A percentile compares a stretch with the other conserved stretches of the same genome.
Evolutionary conservation across 2,888 invertebrate species (phyloP).

Genomic region (Caenorhabditis wallacei): DNA sequence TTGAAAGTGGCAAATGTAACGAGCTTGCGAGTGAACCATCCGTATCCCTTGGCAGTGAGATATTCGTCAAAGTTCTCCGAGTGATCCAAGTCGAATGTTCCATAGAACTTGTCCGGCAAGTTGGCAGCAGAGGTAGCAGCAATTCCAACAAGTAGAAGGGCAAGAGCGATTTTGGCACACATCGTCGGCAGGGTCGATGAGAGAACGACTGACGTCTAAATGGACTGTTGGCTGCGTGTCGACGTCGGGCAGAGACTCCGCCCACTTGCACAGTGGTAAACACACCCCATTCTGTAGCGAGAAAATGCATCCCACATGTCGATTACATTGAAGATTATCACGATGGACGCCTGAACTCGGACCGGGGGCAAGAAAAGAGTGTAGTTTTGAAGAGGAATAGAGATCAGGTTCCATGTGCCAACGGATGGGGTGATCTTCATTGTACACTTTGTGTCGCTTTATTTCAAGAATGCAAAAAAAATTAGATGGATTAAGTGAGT

Average conservation of each 20-base stretch:
- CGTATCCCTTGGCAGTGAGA: slow-evolving; percentile 76
- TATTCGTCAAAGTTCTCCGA: slow-evolving; percentile 80
- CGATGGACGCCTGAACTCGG: slow-evolving; percentile 23
- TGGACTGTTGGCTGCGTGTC: slow-evolving; percentile 49
- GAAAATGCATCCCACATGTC: slow-evolving; percentile 60
- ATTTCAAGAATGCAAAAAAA: slow-evolving; percentile 1
- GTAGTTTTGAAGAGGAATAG: not conserved
- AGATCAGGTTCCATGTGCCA: not conserved
- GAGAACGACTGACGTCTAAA: slow-evolving; percentile 50
- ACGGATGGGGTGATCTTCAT: slow-evolving; percentile 22
- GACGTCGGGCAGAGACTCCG: slow-evolving; percentile 44
- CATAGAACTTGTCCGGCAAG: slow-evolving; percentile 77
- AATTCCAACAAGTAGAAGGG: slow-evolving; percentile 61
- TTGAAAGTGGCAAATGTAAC: slow-evolving; percentile 77
- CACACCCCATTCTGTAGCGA: slow-evolving; percentile 28
- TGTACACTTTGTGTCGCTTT: not conserved
- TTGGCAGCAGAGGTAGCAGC: slow-evolving; percentile 47
- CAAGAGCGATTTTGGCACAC: slow-evolving; percentile 55
- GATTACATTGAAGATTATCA: slow-evolving; percentile 43
- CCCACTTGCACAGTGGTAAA: slow-evolving; percentile 61
- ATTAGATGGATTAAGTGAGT: not conserved
- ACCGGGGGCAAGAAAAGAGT: slow-evolving; percentile 25
- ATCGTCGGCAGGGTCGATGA: slow-evolving; percentile 54
- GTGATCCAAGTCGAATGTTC: slow-evolving; percentile 75
- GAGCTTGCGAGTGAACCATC: slow-evolving; percentile 78